Conservation (phyloP, 2,888 invertebrate genomes). For the Perizoma flavofasciatum region DNA sequence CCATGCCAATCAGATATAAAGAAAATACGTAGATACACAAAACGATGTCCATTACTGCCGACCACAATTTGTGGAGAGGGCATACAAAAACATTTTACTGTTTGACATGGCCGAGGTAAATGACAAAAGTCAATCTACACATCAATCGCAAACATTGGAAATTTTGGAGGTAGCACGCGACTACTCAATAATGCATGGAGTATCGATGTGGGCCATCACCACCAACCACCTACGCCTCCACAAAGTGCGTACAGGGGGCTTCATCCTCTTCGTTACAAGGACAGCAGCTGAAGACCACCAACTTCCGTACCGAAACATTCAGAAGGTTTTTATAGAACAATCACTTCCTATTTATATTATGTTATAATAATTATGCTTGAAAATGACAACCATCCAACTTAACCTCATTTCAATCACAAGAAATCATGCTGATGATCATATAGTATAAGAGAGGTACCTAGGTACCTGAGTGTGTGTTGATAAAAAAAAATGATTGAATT, state of each 20-base stretch:
- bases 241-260: constrained; percentile 58
- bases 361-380: too few relatives aligned
- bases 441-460: too few relatives aligned
- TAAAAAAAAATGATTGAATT: too few relatives aligned
- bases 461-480: too few relatives aligned
- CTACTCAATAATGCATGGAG: constrained; percentile 81
- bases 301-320: not conserved
- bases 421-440: too few relatives aligned
- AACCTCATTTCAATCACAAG: too few relatives aligned
- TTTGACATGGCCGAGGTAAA: constrained; percentile 81
- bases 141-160: constrained; percentile 83
- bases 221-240: constrained; percentile 46
- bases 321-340: too few relatives aligned
- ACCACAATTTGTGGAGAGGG: constrained; percentile 74
- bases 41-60: constrained; percentile 76
- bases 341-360: too few relatives aligned
- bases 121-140: constrained; percentile 84
- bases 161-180: constrained; percentile 81
- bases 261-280: constrained; percentile 46
- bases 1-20: constrained; percentile 73
- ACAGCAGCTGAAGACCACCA: constrained; percentile 17
- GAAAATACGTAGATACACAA: constrained; percentile 64
- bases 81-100: constrained; percentile 79
- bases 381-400: too few relatives aligned
- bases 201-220: constrained; percentile 82